phyloP scores from a whole-genome alignment of 2,113 vertebrate species.

The Sciurus niger region DNA sequence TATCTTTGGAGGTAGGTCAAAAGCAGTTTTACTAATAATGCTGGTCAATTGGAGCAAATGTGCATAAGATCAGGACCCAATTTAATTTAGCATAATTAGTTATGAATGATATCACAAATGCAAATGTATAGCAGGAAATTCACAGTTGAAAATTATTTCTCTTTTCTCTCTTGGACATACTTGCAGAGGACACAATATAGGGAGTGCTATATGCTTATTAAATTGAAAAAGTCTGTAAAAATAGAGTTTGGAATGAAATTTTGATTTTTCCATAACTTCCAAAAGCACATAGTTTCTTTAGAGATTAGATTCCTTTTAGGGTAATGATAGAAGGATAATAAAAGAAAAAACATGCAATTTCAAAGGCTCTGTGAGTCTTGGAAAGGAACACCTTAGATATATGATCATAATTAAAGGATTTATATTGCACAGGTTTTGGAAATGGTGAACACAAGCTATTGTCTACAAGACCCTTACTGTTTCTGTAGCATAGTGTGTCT shows the following conservation, averaged over 20 bases:
- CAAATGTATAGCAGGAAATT: neutral
- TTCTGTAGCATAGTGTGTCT: neutral
- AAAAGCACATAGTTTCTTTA: neutral
- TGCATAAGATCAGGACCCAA: neutral
- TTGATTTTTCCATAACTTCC: neutral
- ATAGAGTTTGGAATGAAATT: neutral
- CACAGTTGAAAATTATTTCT: neutral
- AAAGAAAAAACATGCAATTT: neutral
- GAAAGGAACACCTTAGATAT: neutral
- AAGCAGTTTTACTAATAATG: neutral
- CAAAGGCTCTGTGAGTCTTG: neutral
- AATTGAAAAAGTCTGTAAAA: neutral
- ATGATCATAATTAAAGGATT: neutral
- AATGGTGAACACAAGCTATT: neutral
- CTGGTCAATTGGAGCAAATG: neutral
- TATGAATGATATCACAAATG: neutral
- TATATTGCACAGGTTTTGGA: neutral
- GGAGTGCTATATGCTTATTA: neutral
- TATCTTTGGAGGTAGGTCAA: neutral
- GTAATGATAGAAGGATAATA: neutral
- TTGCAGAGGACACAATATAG: neutral
- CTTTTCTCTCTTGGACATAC: neutral
- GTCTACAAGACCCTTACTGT: neutral
- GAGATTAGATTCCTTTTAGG: neutral
- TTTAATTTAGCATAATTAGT: neutral